Conservation (phyloP, 2,888 invertebrate species). For the Tetramorium bicarinatum region DNA sequence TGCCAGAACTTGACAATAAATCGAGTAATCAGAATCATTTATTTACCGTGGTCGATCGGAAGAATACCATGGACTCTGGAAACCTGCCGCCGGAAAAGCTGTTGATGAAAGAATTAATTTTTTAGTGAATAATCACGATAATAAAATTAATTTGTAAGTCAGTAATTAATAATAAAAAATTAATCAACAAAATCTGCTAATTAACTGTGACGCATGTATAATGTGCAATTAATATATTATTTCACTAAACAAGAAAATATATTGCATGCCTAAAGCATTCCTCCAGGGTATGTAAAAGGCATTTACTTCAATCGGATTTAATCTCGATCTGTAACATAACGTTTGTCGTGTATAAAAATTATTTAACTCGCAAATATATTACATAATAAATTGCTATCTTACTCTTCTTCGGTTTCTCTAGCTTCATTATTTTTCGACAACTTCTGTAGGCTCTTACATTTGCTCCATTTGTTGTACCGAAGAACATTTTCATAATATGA, state of each 20-base stretch:
- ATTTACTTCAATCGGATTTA: constrained; percentile 58
- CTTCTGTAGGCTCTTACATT: constrained; percentile 13
- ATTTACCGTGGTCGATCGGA: constrained; percentile 62
- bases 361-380: background rate
- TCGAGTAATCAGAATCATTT: background rate
- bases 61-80: constrained; percentile 64
- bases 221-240: background rate
- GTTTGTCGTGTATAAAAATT: background rate
- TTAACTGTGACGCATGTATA: background rate
- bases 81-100: constrained; percentile 65
- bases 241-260: background rate
- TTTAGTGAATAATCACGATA: background rate
- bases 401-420: background rate
- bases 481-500: constrained; percentile 64
- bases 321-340: constrained; percentile 46
- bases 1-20: background rate
- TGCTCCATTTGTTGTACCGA: constrained; percentile 35
- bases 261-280: constrained; percentile 61
- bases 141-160: too few species aligned
- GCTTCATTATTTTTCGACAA: background rate
- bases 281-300: constrained; percentile 55
- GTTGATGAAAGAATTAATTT: background rate
- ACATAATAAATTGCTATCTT: constrained; percentile 1
- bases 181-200: background rate
- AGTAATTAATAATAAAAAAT: background rate